Evolutionary conservation across 2,113 vertebrate species (phyloP).

Genomic region (Eulemur rufifrons): DNA sequence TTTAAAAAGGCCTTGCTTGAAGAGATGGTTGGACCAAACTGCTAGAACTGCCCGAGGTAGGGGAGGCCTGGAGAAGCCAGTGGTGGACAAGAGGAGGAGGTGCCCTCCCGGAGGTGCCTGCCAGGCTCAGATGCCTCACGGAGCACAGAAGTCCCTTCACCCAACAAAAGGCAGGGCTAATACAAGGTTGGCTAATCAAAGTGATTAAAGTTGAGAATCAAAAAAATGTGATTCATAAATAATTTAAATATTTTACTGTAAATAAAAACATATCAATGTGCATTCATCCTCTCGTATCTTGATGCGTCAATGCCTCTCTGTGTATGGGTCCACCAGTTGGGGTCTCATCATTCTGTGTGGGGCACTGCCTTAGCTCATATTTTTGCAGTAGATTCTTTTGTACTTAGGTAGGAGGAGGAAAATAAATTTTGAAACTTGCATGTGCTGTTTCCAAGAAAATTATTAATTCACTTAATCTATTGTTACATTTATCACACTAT

Average conservation of each 20-base stretch:
- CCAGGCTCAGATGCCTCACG: background rate
- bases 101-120: background rate
- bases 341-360: background rate
- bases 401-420: background rate
- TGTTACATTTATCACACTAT: background rate
- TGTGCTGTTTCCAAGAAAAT: background rate
- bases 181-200: background rate
- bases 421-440: background rate
- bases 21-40: background rate
- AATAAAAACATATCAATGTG: background rate
- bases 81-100: rapidly evolving
- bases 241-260: background rate
- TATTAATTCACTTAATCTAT: background rate
- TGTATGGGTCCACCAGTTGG: rapidly evolving
- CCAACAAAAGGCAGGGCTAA: background rate
- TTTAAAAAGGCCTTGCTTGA: background rate
- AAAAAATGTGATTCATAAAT: background rate
- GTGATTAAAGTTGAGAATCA: background rate
- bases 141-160: background rate
- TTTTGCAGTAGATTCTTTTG: background rate
- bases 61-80: background rate
- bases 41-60: too few species aligned
- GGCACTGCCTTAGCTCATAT: background rate
- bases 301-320: too few species aligned
- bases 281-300: background rate